Conservation (phyloP, 2,113 vertebrate genomes). For the Catharus minimus region DNA sequence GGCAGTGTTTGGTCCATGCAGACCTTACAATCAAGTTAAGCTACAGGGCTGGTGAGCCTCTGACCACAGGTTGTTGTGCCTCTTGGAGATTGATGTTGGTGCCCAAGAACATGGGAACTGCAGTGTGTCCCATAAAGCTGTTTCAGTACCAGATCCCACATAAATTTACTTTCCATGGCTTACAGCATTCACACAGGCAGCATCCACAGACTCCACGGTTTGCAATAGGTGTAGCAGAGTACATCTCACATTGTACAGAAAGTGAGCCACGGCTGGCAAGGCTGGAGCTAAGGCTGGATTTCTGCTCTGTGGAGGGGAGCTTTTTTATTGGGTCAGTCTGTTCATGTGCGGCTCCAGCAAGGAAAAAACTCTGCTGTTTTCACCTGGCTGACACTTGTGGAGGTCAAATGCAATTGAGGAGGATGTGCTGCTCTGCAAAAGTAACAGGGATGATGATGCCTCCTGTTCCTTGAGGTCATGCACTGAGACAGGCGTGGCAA, state of each 20-base stretch:
- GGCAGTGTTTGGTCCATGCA: not conserved
- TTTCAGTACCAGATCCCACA: not conserved
- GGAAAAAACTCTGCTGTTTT: not conserved
- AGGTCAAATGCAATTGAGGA: not conserved
- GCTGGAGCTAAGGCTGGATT: not conserved
- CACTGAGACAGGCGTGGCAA: not conserved
- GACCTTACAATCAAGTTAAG: constrained; percentile 19
- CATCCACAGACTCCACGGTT: not conserved
- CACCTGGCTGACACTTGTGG: not conserved
- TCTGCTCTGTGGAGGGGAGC: not conserved
- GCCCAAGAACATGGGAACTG: not conserved
- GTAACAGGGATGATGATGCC: not conserved
- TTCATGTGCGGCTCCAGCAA: not conserved
- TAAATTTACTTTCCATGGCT: not conserved
- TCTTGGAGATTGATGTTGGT: not conserved
- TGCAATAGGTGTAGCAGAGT: not conserved
- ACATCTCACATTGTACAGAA: not conserved
- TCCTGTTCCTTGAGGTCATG: not conserved
- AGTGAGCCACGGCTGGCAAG: not conserved
- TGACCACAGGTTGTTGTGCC: not conserved
- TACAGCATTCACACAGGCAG: not conserved
- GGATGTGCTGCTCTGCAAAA: not conserved
- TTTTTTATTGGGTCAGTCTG: not conserved
- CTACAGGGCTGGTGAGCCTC: not conserved
- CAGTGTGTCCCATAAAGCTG: not conserved